A percentile compares a stretch with the other conserved stretches of the same genome.
phyloP scores from a whole-genome alignment of 2,113 vertebrate species.

The Tonatia bakeri region DNA sequence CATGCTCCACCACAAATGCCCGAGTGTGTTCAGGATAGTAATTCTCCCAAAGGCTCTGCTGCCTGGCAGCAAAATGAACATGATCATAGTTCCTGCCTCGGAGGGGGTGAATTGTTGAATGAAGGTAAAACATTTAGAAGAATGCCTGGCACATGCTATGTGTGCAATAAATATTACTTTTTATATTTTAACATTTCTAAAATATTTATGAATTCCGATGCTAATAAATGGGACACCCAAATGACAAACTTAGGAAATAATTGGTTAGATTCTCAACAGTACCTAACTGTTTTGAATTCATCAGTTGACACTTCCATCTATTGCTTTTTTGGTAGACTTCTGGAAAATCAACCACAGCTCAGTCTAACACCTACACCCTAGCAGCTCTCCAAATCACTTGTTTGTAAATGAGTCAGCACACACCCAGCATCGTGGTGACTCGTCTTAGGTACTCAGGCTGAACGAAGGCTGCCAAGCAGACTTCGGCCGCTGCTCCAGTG shows the following conservation, averaged over 20 bases:
- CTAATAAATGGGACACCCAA: not conserved
- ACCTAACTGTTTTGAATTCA: conserved; percentile 6
- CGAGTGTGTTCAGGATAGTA: not conserved
- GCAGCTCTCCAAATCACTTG: conserved; percentile 42
- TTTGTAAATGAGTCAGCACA: conserved; percentile 78
- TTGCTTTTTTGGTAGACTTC: conserved; percentile 29
- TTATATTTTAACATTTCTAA: not conserved
- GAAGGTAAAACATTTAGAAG: not conserved
- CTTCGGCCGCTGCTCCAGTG: not conserved
- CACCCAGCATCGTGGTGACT: conserved; percentile 58
- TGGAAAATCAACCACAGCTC: conserved; percentile 65
- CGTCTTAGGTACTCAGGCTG: not conserved
- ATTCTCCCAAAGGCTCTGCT: not conserved
- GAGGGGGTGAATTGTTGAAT: not conserved
- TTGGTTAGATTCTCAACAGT: not conserved
- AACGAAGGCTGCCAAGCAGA: conserved; percentile 13
- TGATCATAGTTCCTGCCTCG: not conserved
- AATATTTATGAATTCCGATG: not conserved
- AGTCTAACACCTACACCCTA: conserved; percentile 15
- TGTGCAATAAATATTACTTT: not conserved
- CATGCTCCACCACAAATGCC: not conserved
- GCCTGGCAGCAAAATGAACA: not conserved
- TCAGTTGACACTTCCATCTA: conserved; percentile 40
- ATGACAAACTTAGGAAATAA: not conserved
- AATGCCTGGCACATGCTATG: not conserved